Evolutionary conservation across 2,888 invertebrate species (phyloP).

Genomic region (Perithous albicinctus): DNA sequence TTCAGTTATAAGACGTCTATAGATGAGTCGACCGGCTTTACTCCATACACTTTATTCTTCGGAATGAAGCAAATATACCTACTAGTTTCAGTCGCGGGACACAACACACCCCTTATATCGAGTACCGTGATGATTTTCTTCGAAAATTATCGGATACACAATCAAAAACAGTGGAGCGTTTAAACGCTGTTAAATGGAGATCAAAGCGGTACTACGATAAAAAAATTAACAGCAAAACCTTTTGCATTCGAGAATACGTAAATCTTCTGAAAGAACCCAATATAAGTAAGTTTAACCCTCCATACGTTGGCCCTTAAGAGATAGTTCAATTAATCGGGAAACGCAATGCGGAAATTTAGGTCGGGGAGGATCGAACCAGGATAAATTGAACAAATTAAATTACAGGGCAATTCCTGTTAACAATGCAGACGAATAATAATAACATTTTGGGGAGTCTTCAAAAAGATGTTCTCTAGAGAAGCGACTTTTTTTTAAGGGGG

Average conservation of each 20-base stretch:
- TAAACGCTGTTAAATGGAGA: slow-evolving; percentile 22
- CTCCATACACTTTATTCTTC: slow-evolving; percentile 22
- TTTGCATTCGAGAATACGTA: slow-evolving; percentile 13
- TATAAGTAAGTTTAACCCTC: slow-evolving; percentile 22
- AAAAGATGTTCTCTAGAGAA: slow-evolving; percentile 23
- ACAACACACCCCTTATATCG: slow-evolving; percentile 17
- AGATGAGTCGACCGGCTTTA: slow-evolving; percentile 3
- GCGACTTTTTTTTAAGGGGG: slow-evolving; percentile 23
- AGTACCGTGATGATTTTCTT: no score
- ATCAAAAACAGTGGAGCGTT: background rate
- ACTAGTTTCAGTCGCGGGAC: background rate
- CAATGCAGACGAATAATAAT: background rate
- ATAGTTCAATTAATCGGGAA: background rate
- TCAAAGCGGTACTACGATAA: slow-evolving; percentile 46
- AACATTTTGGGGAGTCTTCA: background rate
- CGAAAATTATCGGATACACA: slow-evolving; percentile 4
- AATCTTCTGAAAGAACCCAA: slow-evolving; percentile 32
- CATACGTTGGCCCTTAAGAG: slow-evolving; percentile 41
- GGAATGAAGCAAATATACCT: slow-evolving; percentile 19
- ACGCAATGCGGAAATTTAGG: background rate
- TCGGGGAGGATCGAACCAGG: background rate
- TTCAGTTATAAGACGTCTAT: slow-evolving; percentile 32
- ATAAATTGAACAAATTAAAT: slow-evolving; percentile 12
- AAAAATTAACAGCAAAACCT: slow-evolving; percentile 13
- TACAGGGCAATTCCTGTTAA: background rate